Evolutionary conservation across 37 sponge, comb jelly and placozoan genomes (phyloP), one percentile per base, ranked within the genome.

Genomic region (Mnemiopsis leidyi): DNA sequence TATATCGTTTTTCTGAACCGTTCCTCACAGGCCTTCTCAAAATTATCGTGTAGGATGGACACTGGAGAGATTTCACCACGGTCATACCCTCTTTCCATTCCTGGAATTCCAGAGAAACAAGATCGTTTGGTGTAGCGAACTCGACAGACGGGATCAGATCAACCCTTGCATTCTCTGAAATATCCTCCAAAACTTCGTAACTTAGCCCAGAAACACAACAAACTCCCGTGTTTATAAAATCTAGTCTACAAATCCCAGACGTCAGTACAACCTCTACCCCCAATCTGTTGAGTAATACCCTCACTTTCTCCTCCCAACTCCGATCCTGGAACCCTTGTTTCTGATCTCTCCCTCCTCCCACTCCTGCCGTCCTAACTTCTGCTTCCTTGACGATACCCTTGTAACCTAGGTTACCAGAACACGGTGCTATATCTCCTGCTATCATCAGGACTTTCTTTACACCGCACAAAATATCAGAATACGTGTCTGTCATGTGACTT

Each of bases 341-440:
- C 35, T 5, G 3, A 23, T 3, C 23, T 2, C 36, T 7, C 13
- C 82, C 37, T 23, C 61, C 48, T 1, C 3, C 23, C 35, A 23
- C 28, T 3, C 36, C 61, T 1, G 40, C 28, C 18, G 90, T 85
- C 48, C 24, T 85, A 5, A 85, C 90, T 7, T 39, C 16, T n/a
- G 13, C 0, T 25, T 85, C 90, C 48, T 85, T 85, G 2, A 85
- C 90, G 0, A 85, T 9, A 9, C 90, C 90, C 23, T 25, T 85
- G 48, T 85, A 85, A 1, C 90, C 90, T 29, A 85, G 24, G 61
- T 85, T 35, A 39, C 26, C 25, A 5, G 48, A 13, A 1, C 21
- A 13, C 2, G 32, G n/a, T 39, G 90, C 25, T 20, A 85, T 26
- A 25, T 85, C 90, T 29, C 90, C 90, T 13, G 48, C 61, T 13